Evolutionary conservation across 2,113 vertebrate species (phyloP).

Genomic region (Mirounga angustirostris): DNA sequence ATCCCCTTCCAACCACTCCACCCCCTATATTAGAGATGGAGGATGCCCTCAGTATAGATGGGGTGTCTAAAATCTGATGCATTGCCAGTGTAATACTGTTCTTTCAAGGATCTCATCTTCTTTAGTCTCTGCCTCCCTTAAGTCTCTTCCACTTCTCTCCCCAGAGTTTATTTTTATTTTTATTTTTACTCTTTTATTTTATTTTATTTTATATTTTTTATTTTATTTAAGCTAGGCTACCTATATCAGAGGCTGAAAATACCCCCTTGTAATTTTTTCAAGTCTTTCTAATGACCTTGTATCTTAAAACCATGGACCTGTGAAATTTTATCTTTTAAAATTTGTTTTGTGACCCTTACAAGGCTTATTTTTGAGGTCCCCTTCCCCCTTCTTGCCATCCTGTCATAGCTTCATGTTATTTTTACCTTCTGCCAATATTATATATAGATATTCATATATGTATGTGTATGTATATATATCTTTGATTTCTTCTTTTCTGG

Average conservation of each 20-base stretch:
- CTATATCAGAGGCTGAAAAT: neutral
- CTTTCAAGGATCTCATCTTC: neutral
- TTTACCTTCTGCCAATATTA: neutral
- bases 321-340: neutral
- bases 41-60: neutral
- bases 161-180: neutral
- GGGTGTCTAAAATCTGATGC: neutral
- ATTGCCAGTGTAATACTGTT: neutral
- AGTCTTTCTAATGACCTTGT: neutral
- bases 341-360: neutral
- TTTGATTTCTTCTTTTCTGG: neutral
- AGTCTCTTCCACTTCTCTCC: neutral
- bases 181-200: too few species aligned
- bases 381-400: neutral
- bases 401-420: neutral
- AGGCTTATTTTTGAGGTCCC: neutral
- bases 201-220: too few species aligned
- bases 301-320: neutral
- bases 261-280: neutral
- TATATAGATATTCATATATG: neutral
- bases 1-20: fast-evolving
- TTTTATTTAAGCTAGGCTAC: neutral
- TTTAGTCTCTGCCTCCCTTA: neutral
- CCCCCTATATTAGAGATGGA: fast-evolving
- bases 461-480: neutral